Conservation (phyloP, 1,140 invertebrate genomes). For the Drosophila mayri region DNA sequence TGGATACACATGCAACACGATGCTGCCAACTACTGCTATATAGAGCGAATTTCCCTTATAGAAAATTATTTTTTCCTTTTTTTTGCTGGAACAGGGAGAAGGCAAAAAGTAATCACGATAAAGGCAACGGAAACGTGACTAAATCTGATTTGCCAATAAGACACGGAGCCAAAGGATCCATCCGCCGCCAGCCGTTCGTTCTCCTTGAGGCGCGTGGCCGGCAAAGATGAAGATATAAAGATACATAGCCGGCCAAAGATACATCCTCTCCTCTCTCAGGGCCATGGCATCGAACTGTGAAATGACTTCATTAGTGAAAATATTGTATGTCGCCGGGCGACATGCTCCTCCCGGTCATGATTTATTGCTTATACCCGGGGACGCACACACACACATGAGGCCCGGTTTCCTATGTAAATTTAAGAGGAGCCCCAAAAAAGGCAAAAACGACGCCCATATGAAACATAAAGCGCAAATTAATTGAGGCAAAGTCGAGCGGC, state of each 20-base stretch:
- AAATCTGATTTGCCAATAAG: constrained; percentile 81
- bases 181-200: constrained; percentile 9
- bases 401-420: constrained; percentile 69
- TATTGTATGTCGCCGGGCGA: constrained; percentile 60
- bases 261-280: constrained; percentile 7
- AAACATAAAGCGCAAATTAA: constrained; percentile 82
- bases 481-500: constrained; percentile 63
- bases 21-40: constrained; percentile 18
- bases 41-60: constrained; percentile 28
- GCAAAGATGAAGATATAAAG: constrained; percentile 76
- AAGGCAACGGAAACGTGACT: constrained; percentile 76
- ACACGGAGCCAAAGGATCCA: constrained; percentile 56
- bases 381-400: constrained; percentile 9
- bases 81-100: not conserved
- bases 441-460: constrained; percentile 60
- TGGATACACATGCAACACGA: constrained; percentile 8
- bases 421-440: constrained; percentile 56
- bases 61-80: not conserved
- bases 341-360: constrained; percentile 44
- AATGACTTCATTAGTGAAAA: constrained; percentile 83
- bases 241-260: constrained; percentile 32
- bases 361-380: constrained; percentile 58
- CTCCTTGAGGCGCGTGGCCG: constrained; percentile 50
- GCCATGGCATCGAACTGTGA: constrained; percentile 75
- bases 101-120: constrained; percentile 58